Evolutionary conservation across 2,113 vertebrate genomes (phyloP), one percentile per base, ranked within the genome.

Genomic region (Saiga tatarica): DNA sequence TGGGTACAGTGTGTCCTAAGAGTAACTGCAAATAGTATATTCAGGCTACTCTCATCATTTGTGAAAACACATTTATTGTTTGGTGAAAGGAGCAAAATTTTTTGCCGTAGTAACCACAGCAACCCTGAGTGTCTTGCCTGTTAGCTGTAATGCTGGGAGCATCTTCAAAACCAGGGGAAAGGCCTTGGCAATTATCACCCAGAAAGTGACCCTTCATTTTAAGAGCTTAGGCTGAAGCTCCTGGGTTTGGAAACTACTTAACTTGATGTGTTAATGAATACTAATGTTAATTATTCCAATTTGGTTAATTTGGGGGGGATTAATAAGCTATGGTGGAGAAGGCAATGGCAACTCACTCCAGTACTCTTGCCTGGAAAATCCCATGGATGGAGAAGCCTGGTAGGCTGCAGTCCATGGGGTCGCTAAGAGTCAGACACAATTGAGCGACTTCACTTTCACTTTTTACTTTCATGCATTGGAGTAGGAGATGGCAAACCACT

Each of bases 41-140:
- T 98, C 52, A 95, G 87, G 33, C 62, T 39, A 60, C 83, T 95
- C 52, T 83, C 36, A 91, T 96, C 62, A 92, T 95, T 89, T 97
- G 50, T 10, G 16, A 84, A 95, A 87, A 89, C 53, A 87, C 14
- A 86, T 74, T 91, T 92, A 95, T 67, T 97, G 86, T 82, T 95
- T 95, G 67, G 28, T 71, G 71, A 82, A 96, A 96, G 33, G 45
- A 92, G 93, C 6, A 94, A 86, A 97, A 86, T 95, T 78, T 96
- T 96, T 98, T 97, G 74, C 94, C 97, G 96, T 98, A 74, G 39
- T 89, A 97, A 93, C 97, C 45, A 6, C 11, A 86, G 59, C n/a
- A 95, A 82, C 39, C 86, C 93, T 55, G 30, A 89, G 67, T 87
- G n/a, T 82, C 28, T 57, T 2, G 36, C 17, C 92, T 52, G 76